These are phyloP conservation scores for Rhinoraja longicauda DNA, from an alignment of 2,797 vertebrate genomes.

Conservation along the genomic window DNA sequence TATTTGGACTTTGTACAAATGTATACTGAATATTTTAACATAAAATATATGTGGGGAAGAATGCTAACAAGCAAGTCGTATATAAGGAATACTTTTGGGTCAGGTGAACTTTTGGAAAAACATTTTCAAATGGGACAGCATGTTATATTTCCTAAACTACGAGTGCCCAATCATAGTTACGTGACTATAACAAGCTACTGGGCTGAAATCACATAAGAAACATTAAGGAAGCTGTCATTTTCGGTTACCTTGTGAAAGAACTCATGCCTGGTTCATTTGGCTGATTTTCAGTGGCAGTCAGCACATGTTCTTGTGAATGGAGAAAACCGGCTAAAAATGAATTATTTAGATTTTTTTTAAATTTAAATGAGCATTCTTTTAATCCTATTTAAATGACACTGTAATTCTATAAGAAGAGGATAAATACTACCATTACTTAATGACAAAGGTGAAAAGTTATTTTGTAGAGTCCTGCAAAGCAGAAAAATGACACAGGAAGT, in stretches of 20 bases:
- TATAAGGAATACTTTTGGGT: background rate
- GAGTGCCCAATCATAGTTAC: background rate
- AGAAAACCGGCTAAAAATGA: background rate
- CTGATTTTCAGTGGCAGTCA: background rate
- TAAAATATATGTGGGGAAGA: background rate
- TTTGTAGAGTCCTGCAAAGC: background rate
- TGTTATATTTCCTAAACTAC: background rate
- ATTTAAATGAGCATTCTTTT: background rate
- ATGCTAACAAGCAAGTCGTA: background rate
- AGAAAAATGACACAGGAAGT: background rate
- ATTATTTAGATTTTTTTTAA: background rate
- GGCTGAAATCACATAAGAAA: background rate
- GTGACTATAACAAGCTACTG: background rate
- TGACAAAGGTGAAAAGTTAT: background rate
- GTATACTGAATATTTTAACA: too few species aligned
- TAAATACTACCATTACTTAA: background rate
- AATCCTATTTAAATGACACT: background rate
- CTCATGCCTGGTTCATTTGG: background rate
- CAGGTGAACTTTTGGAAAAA: background rate
- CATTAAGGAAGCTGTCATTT: background rate
- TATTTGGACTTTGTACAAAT: background rate
- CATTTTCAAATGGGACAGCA: background rate
- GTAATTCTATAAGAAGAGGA: background rate
- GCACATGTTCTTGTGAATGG: background rate
- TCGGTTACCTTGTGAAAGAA: background rate